Conservation (phyloP, 2,113 vertebrate genomes). For the Poeciliopsis turrubarensis region DNA sequence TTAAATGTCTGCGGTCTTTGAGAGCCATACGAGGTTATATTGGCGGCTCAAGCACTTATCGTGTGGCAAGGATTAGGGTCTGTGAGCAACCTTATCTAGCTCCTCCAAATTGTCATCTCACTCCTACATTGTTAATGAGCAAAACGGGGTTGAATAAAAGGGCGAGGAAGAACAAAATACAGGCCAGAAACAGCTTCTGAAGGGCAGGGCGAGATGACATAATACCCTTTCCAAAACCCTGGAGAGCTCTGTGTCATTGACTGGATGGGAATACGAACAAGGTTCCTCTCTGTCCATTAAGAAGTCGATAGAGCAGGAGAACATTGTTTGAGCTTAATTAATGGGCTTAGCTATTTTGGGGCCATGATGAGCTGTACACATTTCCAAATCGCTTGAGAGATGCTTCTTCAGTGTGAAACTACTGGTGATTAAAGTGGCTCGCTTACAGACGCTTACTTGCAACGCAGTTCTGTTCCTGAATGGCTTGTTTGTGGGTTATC, state of each 20-base stretch:
- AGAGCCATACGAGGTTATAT: slow-evolving; percentile 30
- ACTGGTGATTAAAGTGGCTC: slow-evolving; percentile 66
- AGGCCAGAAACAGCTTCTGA: slow-evolving; percentile 74
- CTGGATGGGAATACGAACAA: slow-evolving; percentile 78
- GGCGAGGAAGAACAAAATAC: slow-evolving; percentile 52
- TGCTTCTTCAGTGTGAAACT: slow-evolving; percentile 66
- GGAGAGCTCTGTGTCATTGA: slow-evolving; percentile 74
- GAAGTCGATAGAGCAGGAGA: slow-evolving; percentile 79
- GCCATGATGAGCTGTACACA: slow-evolving; percentile 70
- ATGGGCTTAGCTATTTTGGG: slow-evolving; percentile 73
- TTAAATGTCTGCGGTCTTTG: neutral
- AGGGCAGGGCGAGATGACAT: slow-evolving; percentile 79
- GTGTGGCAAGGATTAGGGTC: slow-evolving; percentile 30
- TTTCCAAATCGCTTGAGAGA: slow-evolving; percentile 73
- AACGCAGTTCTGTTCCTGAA: neutral
- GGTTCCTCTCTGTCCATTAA: slow-evolving; percentile 82
- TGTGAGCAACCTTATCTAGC: slow-evolving; percentile 69
- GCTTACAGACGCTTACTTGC: slow-evolving; percentile 25
- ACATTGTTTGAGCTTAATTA: slow-evolving; percentile 82
- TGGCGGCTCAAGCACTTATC: slow-evolving; percentile 44
- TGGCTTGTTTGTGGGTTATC: slow-evolving; percentile 9
- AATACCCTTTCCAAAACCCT: slow-evolving; percentile 71
- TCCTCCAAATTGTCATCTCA: slow-evolving; percentile 58
- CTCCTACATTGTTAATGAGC: slow-evolving; percentile 81
- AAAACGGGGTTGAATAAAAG: slow-evolving; percentile 25